Conservation (phyloP, 92 coral and sea anemone genomes). For the Umimayanthus kanabou region DNA sequence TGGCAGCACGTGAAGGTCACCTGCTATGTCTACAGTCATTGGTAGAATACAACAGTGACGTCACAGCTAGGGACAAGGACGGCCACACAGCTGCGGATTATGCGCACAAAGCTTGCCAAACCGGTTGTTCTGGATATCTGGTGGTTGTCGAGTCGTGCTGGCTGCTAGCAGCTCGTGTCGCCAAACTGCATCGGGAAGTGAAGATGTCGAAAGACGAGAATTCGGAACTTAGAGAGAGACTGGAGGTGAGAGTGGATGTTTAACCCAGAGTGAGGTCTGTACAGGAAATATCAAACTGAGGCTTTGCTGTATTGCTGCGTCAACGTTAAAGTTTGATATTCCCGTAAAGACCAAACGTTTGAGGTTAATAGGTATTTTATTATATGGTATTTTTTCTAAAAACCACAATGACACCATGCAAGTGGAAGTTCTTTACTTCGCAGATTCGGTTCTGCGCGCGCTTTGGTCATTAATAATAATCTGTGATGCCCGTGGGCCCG, state of each 20-base stretch:
- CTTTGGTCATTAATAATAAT: no score
- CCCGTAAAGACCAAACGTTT: no score
- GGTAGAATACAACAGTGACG: slow-evolving; percentile 87
- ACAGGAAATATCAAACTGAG: no score
- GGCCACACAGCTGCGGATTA: slow-evolving; percentile 83
- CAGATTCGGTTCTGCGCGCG: no score
- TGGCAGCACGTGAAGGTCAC: slow-evolving; percentile 94
- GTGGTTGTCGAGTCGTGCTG: slow-evolving; percentile 91
- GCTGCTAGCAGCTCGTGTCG: slow-evolving; percentile 77
- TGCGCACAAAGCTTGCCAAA: slow-evolving; percentile 86
- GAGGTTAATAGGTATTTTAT: no score
- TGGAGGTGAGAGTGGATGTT: slow-evolving; percentile 59
- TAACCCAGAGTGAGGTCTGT: no score
- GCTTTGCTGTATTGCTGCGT: no score
- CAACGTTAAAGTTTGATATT: no score
- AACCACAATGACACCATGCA: no score
- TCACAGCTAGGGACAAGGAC: slow-evolving; percentile 78
- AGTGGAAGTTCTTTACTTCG: no score
- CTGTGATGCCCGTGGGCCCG: no score
- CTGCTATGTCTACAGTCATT: slow-evolving; percentile 83
- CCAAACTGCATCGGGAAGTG: slow-evolving; percentile 68
- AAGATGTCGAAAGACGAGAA: slow-evolving; percentile 74
- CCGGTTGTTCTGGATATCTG: slow-evolving; percentile 88
- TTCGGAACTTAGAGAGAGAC: slow-evolving; percentile 67
- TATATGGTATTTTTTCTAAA: no score